phyloP scores from a whole-genome alignment of 2,797 vertebrate genomes.

The Euthynnus affinis region DNA sequence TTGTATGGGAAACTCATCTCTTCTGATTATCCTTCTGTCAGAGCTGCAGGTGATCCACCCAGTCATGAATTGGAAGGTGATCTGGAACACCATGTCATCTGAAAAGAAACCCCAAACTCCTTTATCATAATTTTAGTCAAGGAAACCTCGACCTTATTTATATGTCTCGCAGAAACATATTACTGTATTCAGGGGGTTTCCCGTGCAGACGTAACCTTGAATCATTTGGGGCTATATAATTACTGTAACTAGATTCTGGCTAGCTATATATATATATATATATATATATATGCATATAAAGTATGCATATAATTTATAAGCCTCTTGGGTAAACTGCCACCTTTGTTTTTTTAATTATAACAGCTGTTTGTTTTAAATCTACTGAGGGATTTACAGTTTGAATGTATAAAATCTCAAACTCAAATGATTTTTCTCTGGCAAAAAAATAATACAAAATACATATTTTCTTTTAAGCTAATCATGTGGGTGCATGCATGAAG shows the following conservation, averaged over 20 bases:
- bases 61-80: neutral
- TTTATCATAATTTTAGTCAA: neutral
- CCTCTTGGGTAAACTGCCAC: neutral
- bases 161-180: neutral
- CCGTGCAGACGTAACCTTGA: neutral
- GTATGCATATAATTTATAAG: constrained; percentile 10
- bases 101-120: neutral
- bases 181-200: neutral
- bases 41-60: neutral
- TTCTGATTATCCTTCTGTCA: neutral
- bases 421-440: neutral
- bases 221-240: neutral
- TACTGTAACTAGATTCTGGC: neutral
- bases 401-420: neutral
- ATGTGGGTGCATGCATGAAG: neutral
- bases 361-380: neutral
- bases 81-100: neutral
- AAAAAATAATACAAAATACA: neutral
- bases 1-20: constrained; percentile 2
- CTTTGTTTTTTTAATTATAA: constrained; percentile 8
- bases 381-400: neutral
- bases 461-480: neutral
- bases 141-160: neutral
- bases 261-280: no score
- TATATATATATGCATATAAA: constrained; percentile 6